phyloP scores from a whole-genome alignment of 2,113 vertebrate genomes.

The Cynopterus brachyotis region DNA sequence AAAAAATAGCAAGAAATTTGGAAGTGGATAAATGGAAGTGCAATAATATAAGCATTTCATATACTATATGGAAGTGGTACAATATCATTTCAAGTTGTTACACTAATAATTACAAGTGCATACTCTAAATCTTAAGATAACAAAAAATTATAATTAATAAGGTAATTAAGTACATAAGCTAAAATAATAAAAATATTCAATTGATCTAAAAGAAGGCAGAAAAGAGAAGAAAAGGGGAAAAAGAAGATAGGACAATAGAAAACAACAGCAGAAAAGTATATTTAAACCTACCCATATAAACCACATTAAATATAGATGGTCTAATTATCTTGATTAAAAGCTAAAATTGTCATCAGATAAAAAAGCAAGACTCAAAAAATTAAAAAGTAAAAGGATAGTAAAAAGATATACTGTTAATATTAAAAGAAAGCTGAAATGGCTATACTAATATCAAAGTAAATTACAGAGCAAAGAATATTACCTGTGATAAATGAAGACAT shows the following conservation, averaged over 20 bases:
- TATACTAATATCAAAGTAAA: neutral
- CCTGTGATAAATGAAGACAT: neutral
- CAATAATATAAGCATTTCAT: neutral
- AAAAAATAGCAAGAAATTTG: neutral
- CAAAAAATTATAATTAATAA: neutral
- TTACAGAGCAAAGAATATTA: neutral
- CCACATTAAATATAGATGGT: neutral
- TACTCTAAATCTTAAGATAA: conserved; percentile 8
- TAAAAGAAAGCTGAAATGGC: neutral
- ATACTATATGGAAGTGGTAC: neutral
- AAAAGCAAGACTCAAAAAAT: neutral
- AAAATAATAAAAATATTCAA: neutral
- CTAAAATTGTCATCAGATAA: neutral
- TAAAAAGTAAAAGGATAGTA: neutral
- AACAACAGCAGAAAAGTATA: neutral
- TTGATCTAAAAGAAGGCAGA: neutral
- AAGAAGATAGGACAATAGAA: neutral
- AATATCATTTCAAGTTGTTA: conserved; percentile 6
- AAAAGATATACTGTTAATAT: neutral
- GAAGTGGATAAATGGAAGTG: neutral
- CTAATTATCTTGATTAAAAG: neutral
- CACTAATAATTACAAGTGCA: neutral
- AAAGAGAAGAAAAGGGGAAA: neutral
- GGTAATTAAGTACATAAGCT: neutral
- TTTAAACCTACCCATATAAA: neutral